These are phyloP conservation scores for Trematocara marginatum DNA, from an alignment of 2,113 vertebrate species.

Conservation along the genomic window DNA sequence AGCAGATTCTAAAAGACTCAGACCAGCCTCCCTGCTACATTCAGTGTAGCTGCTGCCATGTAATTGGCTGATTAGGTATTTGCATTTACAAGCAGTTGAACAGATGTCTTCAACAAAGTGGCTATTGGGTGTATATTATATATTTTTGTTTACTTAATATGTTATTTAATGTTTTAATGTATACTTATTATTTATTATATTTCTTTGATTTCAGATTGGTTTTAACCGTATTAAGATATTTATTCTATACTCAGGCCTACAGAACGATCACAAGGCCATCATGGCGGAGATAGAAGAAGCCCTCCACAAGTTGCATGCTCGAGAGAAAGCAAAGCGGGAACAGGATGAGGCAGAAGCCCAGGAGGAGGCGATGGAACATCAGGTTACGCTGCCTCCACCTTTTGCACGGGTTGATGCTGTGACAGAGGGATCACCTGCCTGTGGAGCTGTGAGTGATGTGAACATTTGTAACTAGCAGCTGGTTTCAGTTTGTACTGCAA, in stretches of 20 bases:
- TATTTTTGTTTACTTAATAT: not conserved
- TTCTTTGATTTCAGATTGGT: not conserved
- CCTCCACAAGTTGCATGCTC: conserved; percentile 86
- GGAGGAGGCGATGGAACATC: conserved; percentile 62
- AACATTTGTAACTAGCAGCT: not conserved
- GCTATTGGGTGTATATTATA: not conserved
- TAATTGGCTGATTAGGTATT: not conserved
- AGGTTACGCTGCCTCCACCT: conserved; percentile 52
- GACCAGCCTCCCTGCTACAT: not conserved
- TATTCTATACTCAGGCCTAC: conserved; percentile 75
- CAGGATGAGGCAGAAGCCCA: conserved; percentile 74
- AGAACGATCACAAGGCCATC: conserved; percentile 92
- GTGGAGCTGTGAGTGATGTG: conserved; percentile 73
- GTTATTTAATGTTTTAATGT: not conserved
- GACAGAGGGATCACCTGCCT: conserved; percentile 84
- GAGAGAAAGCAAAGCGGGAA: conserved; percentile 81
- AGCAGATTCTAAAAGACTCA: not conserved
- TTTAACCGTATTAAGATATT: not conserved
- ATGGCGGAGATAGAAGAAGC: conserved; percentile 93
- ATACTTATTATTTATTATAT: not conserved
- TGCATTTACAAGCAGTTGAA: not conserved
- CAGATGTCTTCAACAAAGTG: not conserved
- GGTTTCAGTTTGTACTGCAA: not conserved
- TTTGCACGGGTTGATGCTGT: conserved; percentile 86
- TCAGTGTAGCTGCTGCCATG: not conserved